Evolutionary conservation across 2,888 invertebrate genomes (phyloP).

Genomic region (Baccha elongata): DNA sequence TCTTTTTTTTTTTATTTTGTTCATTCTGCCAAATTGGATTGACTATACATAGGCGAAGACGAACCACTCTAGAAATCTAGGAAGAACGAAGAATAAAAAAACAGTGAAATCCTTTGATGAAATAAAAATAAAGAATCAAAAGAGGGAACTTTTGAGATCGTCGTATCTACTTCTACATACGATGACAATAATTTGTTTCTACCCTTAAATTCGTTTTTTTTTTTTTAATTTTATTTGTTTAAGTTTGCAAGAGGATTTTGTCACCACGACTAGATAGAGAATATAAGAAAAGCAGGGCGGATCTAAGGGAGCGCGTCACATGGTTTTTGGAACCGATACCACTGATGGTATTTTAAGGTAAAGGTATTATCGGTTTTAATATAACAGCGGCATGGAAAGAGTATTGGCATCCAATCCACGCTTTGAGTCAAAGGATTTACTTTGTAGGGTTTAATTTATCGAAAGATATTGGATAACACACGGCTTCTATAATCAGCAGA

Average conservation of each 20-base stretch:
- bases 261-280: background rate
- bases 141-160: constrained; percentile 35
- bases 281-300: background rate
- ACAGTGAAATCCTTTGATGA: constrained; percentile 59
- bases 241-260: constrained; percentile 49
- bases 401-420: constrained; percentile 1
- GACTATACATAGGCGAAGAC: constrained; percentile 24
- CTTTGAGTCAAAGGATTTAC: constrained; percentile 41
- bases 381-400: constrained; percentile 2
- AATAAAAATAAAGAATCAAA: constrained; percentile 58
- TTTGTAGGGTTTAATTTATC: constrained; percentile 43
- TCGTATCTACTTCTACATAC: constrained; percentile 11
- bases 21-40: constrained; percentile 48
- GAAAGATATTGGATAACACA: constrained; percentile 54
- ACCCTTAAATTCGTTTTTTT: constrained; percentile 5
- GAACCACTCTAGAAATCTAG: constrained; percentile 38
- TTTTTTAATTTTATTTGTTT: constrained; percentile 1
- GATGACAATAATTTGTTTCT: constrained; percentile 65
- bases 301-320: constrained; percentile 1
- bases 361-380: constrained; percentile 36
- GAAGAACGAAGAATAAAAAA: constrained; percentile 14
- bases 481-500: background rate
- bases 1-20: no score
- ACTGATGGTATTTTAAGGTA: constrained; percentile 1
- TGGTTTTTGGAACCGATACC: constrained; percentile 52